These are phyloP conservation scores for Drosophila rubida DNA, from an alignment of 2,888 invertebrate genomes.

Conservation along the genomic window DNA sequence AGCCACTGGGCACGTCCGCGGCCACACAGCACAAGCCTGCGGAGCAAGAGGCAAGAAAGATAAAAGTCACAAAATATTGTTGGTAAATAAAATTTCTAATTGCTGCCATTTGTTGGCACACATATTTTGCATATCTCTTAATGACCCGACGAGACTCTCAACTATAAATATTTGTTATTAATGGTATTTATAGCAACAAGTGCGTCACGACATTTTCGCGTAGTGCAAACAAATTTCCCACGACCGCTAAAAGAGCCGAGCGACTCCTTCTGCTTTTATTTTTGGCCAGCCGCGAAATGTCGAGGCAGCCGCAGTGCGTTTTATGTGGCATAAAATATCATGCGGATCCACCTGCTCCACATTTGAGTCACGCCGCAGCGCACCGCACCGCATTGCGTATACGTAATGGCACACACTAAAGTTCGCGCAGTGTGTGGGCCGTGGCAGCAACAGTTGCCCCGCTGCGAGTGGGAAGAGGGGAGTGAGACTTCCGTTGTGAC, in stretches of 20 bases:
- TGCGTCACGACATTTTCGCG: constrained; percentile 60
- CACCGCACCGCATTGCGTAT: constrained; percentile 59
- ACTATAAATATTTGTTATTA: constrained; percentile 19
- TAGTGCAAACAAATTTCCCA: constrained; percentile 65
- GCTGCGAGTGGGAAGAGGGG: background rate
- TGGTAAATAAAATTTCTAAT: constrained; percentile 61
- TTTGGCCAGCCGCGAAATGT: constrained; percentile 41
- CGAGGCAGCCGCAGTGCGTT: constrained; percentile 21
- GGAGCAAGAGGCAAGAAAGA: constrained; percentile 21
- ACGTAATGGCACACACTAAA: constrained; percentile 44
- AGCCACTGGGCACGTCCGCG: constrained; percentile 70
- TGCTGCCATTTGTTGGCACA: constrained; percentile 54
- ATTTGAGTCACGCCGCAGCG: constrained; percentile 44
- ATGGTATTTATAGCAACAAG: constrained; percentile 61
- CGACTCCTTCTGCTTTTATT: constrained; percentile 38
- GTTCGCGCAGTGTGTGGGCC: constrained; percentile 36
- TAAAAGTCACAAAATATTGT: constrained; percentile 31
- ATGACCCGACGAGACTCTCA: constrained; percentile 35
- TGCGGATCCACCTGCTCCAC: constrained; percentile 50
- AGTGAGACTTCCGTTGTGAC: constrained; percentile 51
- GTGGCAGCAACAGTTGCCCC: constrained; percentile 20
- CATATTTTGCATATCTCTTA: constrained; percentile 49
- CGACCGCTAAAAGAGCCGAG: constrained; percentile 54
- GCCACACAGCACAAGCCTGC: constrained; percentile 49
- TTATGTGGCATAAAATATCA: constrained; percentile 34